phyloP scores from a whole-genome alignment of 1,140 invertebrate species.

The Scylla paramamosain region DNA sequence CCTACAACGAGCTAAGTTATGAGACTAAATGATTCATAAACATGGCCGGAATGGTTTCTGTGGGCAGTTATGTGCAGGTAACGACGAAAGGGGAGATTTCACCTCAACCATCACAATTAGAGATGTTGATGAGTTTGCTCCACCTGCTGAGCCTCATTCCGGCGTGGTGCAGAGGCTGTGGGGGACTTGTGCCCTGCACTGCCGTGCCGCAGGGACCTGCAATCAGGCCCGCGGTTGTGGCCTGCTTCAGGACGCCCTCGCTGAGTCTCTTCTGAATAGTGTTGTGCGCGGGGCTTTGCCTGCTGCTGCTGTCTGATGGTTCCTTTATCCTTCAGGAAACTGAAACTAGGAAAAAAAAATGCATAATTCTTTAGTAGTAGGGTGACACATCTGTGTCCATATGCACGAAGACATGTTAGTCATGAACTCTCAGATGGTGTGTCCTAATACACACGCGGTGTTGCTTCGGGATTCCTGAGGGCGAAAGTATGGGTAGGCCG shows the following conservation, averaged over 20 bases:
- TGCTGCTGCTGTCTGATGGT: background rate
- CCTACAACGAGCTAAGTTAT: constrained; percentile 30
- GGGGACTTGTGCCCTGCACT: background rate
- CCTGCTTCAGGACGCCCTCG: background rate
- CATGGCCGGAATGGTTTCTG: constrained; percentile 16
- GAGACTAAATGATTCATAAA: constrained; percentile 40
- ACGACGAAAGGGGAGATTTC: constrained; percentile 29
- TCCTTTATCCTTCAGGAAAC: background rate
- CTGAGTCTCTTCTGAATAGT: background rate
- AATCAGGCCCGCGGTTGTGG: background rate
- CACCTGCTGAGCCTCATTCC: background rate
- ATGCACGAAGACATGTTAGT: background rate
- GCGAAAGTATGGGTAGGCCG: background rate
- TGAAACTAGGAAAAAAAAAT: background rate
- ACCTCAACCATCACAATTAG: constrained; percentile 22
- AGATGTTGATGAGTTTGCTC: background rate
- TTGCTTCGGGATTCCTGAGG: background rate
- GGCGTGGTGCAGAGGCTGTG: background rate
- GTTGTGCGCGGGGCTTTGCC: background rate
- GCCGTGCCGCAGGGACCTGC: background rate
- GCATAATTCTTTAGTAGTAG: too few relatives aligned
- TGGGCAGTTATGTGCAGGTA: constrained; percentile 43
- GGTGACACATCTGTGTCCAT: background rate
- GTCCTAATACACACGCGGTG: background rate
- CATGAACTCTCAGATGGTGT: background rate